Evolutionary conservation across 2,113 vertebrate genomes (phyloP).

Genomic region (Cephalopterus ornatus): DNA sequence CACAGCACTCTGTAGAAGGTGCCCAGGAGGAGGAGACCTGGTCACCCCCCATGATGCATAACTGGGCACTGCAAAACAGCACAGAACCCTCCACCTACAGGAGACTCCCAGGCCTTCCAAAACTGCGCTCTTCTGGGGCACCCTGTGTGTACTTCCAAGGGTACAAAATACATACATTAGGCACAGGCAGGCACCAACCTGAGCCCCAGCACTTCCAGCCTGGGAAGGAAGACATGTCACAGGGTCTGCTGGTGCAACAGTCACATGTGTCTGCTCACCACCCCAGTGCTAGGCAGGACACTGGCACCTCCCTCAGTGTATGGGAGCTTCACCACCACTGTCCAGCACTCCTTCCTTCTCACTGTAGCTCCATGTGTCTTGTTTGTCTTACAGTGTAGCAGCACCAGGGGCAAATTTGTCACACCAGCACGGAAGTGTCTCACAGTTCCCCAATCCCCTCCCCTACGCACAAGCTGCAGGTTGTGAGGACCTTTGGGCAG

Average conservation of each 20-base stretch:
- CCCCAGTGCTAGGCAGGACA: background rate
- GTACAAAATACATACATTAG: background rate
- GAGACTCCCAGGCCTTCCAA: background rate
- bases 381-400: background rate
- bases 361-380: background rate
- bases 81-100: background rate
- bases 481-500: background rate
- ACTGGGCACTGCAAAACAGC: background rate
- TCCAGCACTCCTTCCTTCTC: background rate
- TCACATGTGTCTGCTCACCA: background rate
- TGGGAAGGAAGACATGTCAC: background rate
- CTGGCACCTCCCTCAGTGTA: background rate
- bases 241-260: background rate
- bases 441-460: background rate
- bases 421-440: background rate
- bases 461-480: background rate
- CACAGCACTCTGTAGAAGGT: background rate
- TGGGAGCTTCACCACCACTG: background rate
- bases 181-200: background rate
- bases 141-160: background rate
- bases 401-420: background rate
- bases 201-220: background rate
- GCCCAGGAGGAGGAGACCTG: background rate
- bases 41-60: fast-evolving
- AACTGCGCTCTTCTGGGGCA: background rate